Evolutionary conservation across 1,140 invertebrate genomes (phyloP).

Genomic region (Drosophila punjabiensis): DNA sequence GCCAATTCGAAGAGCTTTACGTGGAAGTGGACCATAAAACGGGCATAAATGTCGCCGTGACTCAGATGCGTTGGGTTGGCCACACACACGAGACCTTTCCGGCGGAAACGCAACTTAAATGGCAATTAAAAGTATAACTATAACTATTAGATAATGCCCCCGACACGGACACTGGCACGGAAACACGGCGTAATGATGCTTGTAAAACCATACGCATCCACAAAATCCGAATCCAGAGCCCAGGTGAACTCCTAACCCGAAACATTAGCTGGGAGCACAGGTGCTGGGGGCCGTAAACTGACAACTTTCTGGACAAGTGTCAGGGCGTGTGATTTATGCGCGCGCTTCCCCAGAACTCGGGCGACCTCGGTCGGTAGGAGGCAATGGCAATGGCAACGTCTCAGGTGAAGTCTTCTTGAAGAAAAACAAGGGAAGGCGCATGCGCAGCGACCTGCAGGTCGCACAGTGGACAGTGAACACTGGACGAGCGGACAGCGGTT

Average conservation of each 20-base stretch:
- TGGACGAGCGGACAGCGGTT: constrained; percentile 23
- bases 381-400: constrained; percentile 23
- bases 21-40: constrained; percentile 76
- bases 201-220: constrained; percentile 59
- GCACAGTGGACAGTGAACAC: constrained; percentile 26
- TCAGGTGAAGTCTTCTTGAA: constrained; percentile 20
- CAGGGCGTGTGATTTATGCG: constrained; percentile 77
- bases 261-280: constrained; percentile 40
- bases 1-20: constrained; percentile 78
- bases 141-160: constrained; percentile 61
- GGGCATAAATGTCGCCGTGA: constrained; percentile 78
- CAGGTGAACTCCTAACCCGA: constrained; percentile 68
- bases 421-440: constrained; percentile 56
- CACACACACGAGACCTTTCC: constrained; percentile 68
- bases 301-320: constrained; percentile 79
- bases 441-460: constrained; percentile 72
- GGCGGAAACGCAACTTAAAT: constrained; percentile 79
- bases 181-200: constrained; percentile 75
- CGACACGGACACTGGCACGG: no score
- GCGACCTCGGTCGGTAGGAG: constrained; percentile 41
- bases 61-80: constrained; percentile 48
- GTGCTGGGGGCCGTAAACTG: constrained; percentile 76
- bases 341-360: constrained; percentile 74
- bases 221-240: background rate
- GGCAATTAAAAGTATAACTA: constrained; percentile 73